These are phyloP conservation scores for Drosophila auraria DNA, from an alignment of 1,140 invertebrate genomes.

Conservation along the genomic window DNA sequence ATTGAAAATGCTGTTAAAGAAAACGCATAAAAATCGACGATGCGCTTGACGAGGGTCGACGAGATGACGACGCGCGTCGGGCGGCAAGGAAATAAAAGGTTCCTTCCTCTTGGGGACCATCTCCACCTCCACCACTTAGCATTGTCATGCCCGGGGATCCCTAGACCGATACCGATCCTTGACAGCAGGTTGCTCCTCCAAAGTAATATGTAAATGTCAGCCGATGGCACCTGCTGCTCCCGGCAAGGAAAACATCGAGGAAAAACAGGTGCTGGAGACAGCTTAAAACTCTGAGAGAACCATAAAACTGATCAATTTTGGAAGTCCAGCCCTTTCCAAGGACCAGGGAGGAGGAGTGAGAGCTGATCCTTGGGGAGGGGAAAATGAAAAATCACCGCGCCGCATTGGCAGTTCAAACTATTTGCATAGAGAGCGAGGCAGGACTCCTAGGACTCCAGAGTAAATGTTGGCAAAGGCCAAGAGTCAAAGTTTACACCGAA, in stretches of 20 bases:
- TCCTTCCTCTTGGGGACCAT: neutral
- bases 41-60: conserved; percentile 74
- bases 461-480: conserved; percentile 40
- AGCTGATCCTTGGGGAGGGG: neutral
- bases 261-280: conserved; percentile 37
- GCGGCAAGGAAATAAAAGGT: neutral
- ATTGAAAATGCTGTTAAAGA: conserved; percentile 33
- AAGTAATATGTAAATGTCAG: conserved; percentile 47
- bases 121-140: conserved; percentile 30
- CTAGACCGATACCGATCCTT: neutral
- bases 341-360: too few species aligned
- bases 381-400: conserved; percentile 75
- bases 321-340: neutral
- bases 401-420: conserved; percentile 72
- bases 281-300: neutral
- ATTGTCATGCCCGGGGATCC: conserved; percentile 18
- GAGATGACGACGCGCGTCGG: conserved; percentile 41
- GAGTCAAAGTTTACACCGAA: conserved; percentile 4
- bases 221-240: conserved; percentile 29
- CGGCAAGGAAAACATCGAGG: neutral
- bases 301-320: conserved; percentile 38
- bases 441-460: conserved; percentile 10
- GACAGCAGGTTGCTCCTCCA: conserved; percentile 20
- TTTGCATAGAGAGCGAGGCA: conserved; percentile 48
- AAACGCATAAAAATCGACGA: conserved; percentile 74